Evolutionary conservation across 1,140 invertebrate genomes (phyloP).

Genomic region (Lasioglossum baleicum): DNA sequence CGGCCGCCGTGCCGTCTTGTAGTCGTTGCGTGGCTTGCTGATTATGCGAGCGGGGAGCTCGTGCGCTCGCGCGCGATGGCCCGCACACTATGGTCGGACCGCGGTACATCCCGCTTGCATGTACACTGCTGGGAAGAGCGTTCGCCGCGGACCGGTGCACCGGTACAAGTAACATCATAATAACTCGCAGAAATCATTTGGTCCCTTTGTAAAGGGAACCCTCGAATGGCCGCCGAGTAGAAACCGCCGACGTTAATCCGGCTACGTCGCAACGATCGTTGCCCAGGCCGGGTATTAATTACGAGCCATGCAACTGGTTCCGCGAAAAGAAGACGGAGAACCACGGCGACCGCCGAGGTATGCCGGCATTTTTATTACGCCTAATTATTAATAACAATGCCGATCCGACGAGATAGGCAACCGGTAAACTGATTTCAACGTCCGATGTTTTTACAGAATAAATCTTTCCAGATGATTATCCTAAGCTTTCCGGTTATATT

Average conservation of each 20-base stretch:
- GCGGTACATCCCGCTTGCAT: constrained; percentile 33
- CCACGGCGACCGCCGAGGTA: neutral
- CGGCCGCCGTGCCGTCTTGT: constrained; percentile 24
- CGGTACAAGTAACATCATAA: constrained; percentile 55
- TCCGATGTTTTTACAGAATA: no score
- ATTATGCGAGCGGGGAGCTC: constrained; percentile 50
- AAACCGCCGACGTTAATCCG: constrained; percentile 48
- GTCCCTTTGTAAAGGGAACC: constrained; percentile 39
- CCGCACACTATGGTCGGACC: constrained; percentile 27
- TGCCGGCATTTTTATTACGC: no score
- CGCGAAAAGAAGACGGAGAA: neutral
- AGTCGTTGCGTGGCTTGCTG: constrained; percentile 46
- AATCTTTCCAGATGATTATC: no score
- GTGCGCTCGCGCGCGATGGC: no score
- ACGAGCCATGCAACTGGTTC: constrained; percentile 15
- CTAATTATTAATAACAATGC: no score
- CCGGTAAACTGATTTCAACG: no score
- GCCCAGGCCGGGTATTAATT: constrained; percentile 48
- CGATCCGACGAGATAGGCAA: no score
- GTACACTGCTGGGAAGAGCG: constrained; percentile 21
- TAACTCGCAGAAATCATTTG: constrained; percentile 63
- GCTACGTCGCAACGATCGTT: constrained; percentile 36
- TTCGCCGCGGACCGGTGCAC: constrained; percentile 18
- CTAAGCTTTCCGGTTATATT: no score
- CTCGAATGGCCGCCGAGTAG: constrained; percentile 35